Evolutionary conservation across 2,888 invertebrate species (phyloP), one percentile per base, ranked within the genome.

Genomic region (Phymatocera aterrima): DNA sequence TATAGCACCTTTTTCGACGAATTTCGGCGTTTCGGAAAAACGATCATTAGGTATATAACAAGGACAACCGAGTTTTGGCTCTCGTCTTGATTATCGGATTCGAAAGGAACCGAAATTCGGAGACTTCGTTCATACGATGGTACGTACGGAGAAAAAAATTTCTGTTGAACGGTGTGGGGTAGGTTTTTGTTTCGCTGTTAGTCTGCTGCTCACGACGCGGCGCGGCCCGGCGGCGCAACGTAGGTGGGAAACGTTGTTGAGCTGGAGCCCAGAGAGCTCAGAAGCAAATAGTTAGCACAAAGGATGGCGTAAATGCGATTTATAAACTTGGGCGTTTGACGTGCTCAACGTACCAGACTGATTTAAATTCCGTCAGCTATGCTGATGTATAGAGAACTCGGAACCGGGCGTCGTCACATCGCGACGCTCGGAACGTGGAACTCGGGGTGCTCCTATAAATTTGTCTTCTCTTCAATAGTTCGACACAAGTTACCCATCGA

Each of bases 291-390:
- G 75, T 75, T 75, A 75, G 24, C 60, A 75, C 75, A 75, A 75
- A 75, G 75, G 75, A 75, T 75, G n/a, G 37, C 57, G 75, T 48
- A 75, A 75, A 75, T 75, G 57, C 57, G 75, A 75, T 75, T 75
- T 75, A 60, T 75, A 57, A 75, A 75, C 75, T 75, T 75, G 40
- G 75, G 12, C 75, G 75, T 75, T 75, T 75, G 57, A 60, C 75
- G 75, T 75, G 75, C 57, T 75, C 75, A 57, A 60, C 75, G 75
- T 40, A 60, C 57, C 75, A 48, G 75, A 48, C 75, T 75, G 57
- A 57, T 75, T 75, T 75, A 75, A 75, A 75, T 75, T 75, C 75
- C 57, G 75, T 60, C 75, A 75, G 75, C 57, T 43, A 57, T 72
- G 31, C 72, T n/a, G 48, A 5, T 43, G 43, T 43, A n/a, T n/a